Evolutionary conservation across 2,888 invertebrate genomes (phyloP).

Genomic region (Mamestra brassicae): DNA sequence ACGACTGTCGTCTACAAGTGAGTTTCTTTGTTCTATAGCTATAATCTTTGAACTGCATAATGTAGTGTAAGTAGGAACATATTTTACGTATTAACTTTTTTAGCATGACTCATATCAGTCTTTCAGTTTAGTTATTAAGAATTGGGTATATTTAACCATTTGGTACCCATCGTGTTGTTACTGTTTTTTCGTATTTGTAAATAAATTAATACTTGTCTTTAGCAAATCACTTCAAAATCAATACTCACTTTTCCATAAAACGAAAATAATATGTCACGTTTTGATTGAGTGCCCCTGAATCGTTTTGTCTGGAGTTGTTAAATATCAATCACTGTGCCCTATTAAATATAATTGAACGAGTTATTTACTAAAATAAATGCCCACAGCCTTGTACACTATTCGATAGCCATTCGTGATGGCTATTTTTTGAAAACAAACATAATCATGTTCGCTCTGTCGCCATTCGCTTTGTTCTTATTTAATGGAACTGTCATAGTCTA

Average conservation of each 20-base stretch:
- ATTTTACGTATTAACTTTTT: no score
- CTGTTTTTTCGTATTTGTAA: no score
- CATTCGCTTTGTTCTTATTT: no score
- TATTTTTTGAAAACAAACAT: conserved; percentile 1
- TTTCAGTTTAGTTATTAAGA: no score
- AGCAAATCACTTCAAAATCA: neutral
- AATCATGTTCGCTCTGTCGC: no score
- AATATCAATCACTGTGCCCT: conserved; percentile 14
- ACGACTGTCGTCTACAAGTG: neutral
- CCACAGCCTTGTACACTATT: neutral
- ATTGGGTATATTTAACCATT: no score
- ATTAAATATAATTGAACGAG: conserved; percentile 37
- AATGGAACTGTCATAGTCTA: no score
- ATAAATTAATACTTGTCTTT: no score
- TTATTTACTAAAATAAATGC: neutral
- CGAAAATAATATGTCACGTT: conserved; percentile 10
- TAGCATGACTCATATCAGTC: no score
- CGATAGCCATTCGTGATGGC: neutral
- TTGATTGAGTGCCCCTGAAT: conserved; percentile 28
- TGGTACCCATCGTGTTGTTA: no score
- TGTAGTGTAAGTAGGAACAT: neutral
- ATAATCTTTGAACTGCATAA: neutral
- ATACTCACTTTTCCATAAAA: neutral
- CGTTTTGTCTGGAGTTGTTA: conserved; percentile 19
- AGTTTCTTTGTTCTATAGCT: neutral